Percentiles rank a stretch among this genome's conserved stretches.
Conservation (phyloP, 2,888 invertebrate species). For the Nipponacmea schrenckii region DNA sequence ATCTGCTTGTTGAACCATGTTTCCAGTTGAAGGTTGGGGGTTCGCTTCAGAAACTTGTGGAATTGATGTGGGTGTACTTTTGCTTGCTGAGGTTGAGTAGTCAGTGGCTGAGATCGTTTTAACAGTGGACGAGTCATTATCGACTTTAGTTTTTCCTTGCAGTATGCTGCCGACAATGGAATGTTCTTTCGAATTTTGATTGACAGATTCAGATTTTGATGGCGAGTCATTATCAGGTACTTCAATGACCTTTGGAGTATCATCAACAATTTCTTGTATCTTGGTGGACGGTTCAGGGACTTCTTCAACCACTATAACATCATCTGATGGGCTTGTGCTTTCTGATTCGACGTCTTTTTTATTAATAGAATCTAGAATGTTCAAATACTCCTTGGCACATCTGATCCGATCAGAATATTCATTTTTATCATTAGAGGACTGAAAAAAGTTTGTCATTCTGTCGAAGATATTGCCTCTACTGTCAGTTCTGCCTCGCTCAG, state of each 20-base stretch:
- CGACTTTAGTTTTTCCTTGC: too few relatives aligned
- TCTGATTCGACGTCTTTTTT: conserved; percentile 50
- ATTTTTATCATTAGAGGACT: conserved; percentile 12
- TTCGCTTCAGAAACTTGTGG: too few relatives aligned
- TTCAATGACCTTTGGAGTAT: neutral
- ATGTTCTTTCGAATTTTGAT: neutral
- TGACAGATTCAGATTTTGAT: neutral
- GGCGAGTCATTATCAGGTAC: neutral
- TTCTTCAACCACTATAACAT: too few relatives aligned
- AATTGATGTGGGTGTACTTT: too few relatives aligned
- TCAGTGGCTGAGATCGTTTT: too few relatives aligned
- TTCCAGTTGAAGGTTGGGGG: too few relatives aligned
- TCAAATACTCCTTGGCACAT: conserved; percentile 33
- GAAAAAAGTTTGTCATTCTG: conserved; percentile 38
- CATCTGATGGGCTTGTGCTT: conserved; percentile 40
- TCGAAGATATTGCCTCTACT: conserved; percentile 46
- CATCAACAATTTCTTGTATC: neutral
- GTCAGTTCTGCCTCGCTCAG: conserved; percentile 11
- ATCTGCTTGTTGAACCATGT: too few relatives aligned
- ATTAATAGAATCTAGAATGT: conserved; percentile 30
- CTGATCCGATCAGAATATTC: conserved; percentile 19
- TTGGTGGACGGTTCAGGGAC: neutral
- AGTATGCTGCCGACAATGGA: neutral
- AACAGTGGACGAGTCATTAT: too few relatives aligned
- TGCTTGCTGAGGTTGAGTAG: too few relatives aligned